Conservation (phyloP, 2,113 vertebrate genomes). For the Tragelaphus strepsiceros region DNA sequence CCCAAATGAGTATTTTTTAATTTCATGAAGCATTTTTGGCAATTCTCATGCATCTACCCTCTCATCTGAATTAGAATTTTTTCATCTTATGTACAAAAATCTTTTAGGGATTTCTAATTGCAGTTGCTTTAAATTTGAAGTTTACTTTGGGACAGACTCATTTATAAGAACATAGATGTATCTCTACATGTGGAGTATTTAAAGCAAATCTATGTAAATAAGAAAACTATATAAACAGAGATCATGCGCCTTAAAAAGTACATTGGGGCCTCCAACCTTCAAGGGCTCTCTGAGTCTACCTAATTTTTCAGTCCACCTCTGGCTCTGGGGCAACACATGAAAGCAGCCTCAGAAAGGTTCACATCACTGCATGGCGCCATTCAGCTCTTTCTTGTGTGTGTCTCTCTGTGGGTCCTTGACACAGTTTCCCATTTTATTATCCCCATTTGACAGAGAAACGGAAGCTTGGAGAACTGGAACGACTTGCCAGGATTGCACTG, state of each 20-base stretch:
- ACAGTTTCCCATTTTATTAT: not conserved
- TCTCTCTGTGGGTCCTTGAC: not conserved
- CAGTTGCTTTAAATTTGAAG: not conserved
- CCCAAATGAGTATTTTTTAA: not conserved
- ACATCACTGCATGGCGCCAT: not conserved
- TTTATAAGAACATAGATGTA: not conserved
- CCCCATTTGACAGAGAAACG: not conserved
- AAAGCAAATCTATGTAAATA: not conserved
- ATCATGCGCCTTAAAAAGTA: not conserved
- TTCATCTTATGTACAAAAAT: not conserved
- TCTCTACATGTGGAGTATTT: not conserved
- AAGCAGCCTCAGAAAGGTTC: not conserved
- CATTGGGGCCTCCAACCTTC: not conserved
- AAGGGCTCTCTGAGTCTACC: not conserved
- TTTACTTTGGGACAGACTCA: not conserved
- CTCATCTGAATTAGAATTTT: not conserved
- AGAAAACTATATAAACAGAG: not conserved
- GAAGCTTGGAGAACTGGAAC: not conserved
- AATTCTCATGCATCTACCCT: not conserved
- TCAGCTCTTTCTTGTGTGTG: not conserved
- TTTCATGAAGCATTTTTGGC: not conserved
- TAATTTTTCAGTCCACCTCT: not conserved
- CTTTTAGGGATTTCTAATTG: not conserved
- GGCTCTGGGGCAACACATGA: too few species aligned
- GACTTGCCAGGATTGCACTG: not conserved